Conservation (phyloP, 2,888 invertebrate genomes). For the Acanthacorydalis orientalis region DNA sequence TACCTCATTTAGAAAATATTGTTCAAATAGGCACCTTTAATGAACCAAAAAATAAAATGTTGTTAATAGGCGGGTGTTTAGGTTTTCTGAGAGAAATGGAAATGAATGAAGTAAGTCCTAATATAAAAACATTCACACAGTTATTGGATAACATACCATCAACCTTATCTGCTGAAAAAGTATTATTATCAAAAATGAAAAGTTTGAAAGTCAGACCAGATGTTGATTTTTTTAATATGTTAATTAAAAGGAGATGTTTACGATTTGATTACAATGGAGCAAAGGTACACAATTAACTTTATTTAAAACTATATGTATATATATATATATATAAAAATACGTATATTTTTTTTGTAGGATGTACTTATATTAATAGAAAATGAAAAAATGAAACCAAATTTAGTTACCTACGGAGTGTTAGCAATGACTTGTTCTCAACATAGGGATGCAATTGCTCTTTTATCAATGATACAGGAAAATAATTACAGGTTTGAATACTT, state of each 20-base stretch:
- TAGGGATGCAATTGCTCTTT: slow-evolving; percentile 42
- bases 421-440: slow-evolving; percentile 58
- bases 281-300: slow-evolving; percentile 32
- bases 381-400: slow-evolving; percentile 40
- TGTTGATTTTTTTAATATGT: slow-evolving; percentile 68
- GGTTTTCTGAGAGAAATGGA: slow-evolving; percentile 66
- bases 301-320: not conserved
- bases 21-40: slow-evolving; percentile 38
- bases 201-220: slow-evolving; percentile 45
- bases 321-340: too few species aligned
- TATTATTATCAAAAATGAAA: slow-evolving; percentile 44
- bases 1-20: slow-evolving; percentile 42
- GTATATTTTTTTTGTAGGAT: slow-evolving; percentile 25
- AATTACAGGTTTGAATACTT: slow-evolving; percentile 36
- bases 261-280: slow-evolving; percentile 53
- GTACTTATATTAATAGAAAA: slow-evolving; percentile 38
- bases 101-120: slow-evolving; percentile 44
- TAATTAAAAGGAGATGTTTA: slow-evolving; percentile 65
- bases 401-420: slow-evolving; percentile 74
- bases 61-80: slow-evolving; percentile 61
- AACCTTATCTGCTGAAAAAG: slow-evolving; percentile 47
- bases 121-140: slow-evolving; percentile 63
- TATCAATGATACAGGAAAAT: slow-evolving; percentile 51
- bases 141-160: slow-evolving; percentile 56
- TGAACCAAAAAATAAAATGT: slow-evolving; percentile 46